These are phyloP conservation scores for Periophthalmodon schlosseri DNA, from an alignment of 2,113 vertebrate genomes.

Conservation along the genomic window DNA sequence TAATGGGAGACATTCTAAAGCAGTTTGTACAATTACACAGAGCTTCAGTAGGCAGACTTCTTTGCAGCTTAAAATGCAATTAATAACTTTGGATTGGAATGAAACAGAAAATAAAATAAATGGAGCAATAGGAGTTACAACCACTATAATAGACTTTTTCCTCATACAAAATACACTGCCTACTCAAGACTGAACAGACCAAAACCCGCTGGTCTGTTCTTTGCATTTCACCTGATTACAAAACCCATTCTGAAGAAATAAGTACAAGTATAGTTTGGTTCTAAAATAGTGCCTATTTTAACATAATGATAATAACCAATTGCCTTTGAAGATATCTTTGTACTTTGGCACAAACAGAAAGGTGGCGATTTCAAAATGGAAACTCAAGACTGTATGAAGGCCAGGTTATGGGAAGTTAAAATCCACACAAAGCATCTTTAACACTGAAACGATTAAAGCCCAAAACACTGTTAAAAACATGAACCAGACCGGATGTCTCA, in stretches of 20 bases:
- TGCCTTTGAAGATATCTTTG: not conserved
- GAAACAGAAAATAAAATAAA: not conserved
- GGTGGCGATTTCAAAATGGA: not conserved
- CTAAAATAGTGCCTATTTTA: not conserved
- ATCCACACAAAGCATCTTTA: constrained; percentile 22
- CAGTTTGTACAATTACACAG: constrained; percentile 29
- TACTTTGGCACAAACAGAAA: constrained; percentile 17
- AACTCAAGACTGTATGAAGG: not conserved
- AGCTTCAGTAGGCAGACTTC: not conserved
- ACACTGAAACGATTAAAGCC: constrained; percentile 26
- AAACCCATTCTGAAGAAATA: not conserved
- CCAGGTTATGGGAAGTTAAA: constrained; percentile 9
- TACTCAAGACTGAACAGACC: constrained; percentile 18
- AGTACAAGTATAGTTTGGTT: not conserved
- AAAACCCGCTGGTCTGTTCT: constrained; percentile 43
- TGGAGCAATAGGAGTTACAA: not conserved
- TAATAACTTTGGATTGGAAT: not conserved
- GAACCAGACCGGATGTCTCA: constrained; percentile 7
- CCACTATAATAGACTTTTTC: not conserved
- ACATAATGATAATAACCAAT: not conserved
- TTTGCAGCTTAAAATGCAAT: not conserved
- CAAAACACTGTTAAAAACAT: constrained; percentile 27
- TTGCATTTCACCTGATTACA: constrained; percentile 2
- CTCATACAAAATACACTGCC: constrained; percentile 10
- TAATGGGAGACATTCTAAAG: constrained; percentile 38